Conservation (phyloP, 2,888 invertebrate genomes). For the Apamea epomidion region DNA sequence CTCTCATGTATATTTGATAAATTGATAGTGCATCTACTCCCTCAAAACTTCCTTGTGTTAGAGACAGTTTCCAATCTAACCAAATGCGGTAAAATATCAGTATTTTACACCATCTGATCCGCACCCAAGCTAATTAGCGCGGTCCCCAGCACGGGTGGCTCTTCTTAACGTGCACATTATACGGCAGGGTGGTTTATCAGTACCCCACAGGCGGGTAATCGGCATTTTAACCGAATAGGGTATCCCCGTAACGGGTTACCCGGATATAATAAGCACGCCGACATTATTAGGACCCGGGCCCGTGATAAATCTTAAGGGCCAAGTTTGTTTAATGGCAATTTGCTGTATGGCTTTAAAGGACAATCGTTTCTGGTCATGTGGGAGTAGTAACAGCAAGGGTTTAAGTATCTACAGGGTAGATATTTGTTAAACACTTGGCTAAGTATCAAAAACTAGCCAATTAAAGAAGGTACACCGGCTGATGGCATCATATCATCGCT, state of each 20-base stretch:
- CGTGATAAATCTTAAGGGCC: slow-evolving; percentile 43
- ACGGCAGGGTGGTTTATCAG: slow-evolving; percentile 57
- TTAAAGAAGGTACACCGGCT: background rate
- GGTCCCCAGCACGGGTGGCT: background rate
- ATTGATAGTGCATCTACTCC: too few relatives aligned
- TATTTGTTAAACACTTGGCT: background rate
- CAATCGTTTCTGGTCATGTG: background rate
- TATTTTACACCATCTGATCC: slow-evolving; percentile 11
- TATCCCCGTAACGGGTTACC: slow-evolving; percentile 42
- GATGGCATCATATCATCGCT: background rate
- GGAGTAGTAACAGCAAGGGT: background rate
- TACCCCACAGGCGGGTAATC: slow-evolving; percentile 63
- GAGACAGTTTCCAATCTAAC: background rate
- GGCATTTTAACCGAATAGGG: slow-evolving; percentile 51
- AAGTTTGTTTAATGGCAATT: slow-evolving; percentile 36
- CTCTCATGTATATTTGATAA: too few relatives aligned
- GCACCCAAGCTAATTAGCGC: slow-evolving; percentile 29
- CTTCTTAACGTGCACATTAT: slow-evolving; percentile 39
- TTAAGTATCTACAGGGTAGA: background rate
- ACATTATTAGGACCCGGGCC: slow-evolving; percentile 45
- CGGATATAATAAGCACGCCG: slow-evolving; percentile 45
- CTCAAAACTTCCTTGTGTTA: background rate
- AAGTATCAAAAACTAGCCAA: background rate
- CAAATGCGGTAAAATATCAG: background rate
- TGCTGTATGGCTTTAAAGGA: slow-evolving; percentile 17